These are phyloP conservation scores for Narcine bancroftii DNA, from an alignment of 2,113 vertebrate genomes.

Conservation along the genomic window DNA sequence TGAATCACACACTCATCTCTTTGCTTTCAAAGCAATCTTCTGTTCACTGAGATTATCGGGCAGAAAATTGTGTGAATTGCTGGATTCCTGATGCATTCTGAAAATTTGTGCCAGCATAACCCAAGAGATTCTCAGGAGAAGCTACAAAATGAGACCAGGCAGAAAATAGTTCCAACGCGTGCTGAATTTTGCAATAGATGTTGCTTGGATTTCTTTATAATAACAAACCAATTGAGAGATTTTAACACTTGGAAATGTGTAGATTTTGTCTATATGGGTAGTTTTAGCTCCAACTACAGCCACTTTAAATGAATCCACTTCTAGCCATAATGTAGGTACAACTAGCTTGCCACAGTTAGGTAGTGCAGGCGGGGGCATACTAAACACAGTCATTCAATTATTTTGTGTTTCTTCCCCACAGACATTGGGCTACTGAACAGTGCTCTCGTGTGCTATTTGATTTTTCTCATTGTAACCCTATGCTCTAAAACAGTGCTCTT, in stretches of 20 bases:
- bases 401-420: too few species aligned
- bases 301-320: neutral
- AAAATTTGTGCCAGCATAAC: neutral
- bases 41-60: neutral
- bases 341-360: neutral
- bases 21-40: neutral
- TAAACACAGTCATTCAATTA: neutral
- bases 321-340: neutral
- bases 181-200: neutral
- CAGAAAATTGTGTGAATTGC: neutral
- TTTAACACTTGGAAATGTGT: too few species aligned
- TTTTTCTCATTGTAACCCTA: too few species aligned
- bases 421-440: too few species aligned
- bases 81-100: neutral
- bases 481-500: too few species aligned
- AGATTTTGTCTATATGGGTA: too few species aligned
- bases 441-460: too few species aligned
- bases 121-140: neutral
- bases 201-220: neutral
- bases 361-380: neutral
- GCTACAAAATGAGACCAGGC: neutral
- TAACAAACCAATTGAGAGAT: too few species aligned
- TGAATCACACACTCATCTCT: neutral
- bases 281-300: too few species aligned
- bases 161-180: neutral